Base-by-base conservation (phyloP, 1,140 invertebrate species). In the Vanessa atalanta region DNA sequence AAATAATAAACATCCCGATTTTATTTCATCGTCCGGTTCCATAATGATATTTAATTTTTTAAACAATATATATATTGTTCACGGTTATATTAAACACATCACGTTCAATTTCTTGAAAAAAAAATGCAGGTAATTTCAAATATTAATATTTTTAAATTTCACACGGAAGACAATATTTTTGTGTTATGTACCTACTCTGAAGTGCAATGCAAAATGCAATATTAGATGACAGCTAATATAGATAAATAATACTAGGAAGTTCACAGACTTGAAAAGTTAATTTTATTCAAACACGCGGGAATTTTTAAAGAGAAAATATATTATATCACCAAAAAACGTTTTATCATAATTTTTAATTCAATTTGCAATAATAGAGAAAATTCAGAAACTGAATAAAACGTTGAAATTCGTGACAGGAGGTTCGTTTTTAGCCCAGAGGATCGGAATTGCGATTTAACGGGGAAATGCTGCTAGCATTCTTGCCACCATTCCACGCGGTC, bases 1-100 rank as follows among this genome's bases (percentile, higher is more conserved):
- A 85, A 96, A 93, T 79, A 95, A 90, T 76, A 96, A 93, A 88
- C 94, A 94, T 79, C 96, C 96, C 87, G 94, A 94, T 84, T 95
- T 94, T 57, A 95, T 88, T 80, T 95, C 94, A 74, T 95, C 94
- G 88, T 96, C 95, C 75, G 93, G 92, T 81, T 96, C 95, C 95
- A 96, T 96, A 66, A 80, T 91, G 70, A 13, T 55, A 14, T 43
- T 71, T 37, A 37, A 7, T 15, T 47, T 26, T 47, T 57, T 61
- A 61, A 61, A 61, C 50, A 50, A 61, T 7, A 43, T 70, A n/a
- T 11, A 61, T 31, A 31, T 57, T 23, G 26, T 48, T 31, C 23
- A 37, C 43, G 12, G 57, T 70, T n/a, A 61, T 60, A 57, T 15
- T 57, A 26, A 70, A 23, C 68, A 75, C 70, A 74, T 70, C 67